Evolutionary conservation across 2,888 invertebrate species (phyloP).

Genomic region (Polylopha cassiicola): DNA sequence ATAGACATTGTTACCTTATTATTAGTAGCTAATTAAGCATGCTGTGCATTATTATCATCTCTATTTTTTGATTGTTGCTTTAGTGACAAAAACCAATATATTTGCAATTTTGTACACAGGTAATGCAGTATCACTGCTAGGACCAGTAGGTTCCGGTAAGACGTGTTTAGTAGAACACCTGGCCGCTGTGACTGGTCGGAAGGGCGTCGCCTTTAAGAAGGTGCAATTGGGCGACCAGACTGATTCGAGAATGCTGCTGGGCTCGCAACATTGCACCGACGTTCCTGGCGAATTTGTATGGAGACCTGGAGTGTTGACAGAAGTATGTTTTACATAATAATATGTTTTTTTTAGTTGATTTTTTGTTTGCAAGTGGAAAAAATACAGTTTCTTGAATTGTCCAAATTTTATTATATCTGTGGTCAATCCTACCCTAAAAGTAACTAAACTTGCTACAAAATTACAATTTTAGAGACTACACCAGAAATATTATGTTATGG

Average conservation of each 20-base stretch:
- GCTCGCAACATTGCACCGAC: conserved; percentile 96
- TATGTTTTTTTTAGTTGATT: too few species aligned
- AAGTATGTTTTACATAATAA: conserved; percentile 63
- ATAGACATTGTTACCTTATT: background rate
- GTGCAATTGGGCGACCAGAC: conserved; percentile 98
- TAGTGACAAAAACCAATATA: background rate
- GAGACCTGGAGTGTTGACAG: conserved; percentile 96
- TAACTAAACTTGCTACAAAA: too few species aligned
- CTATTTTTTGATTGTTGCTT: background rate
- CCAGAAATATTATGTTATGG: too few species aligned
- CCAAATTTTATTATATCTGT: too few species aligned
- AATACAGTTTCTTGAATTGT: too few species aligned
- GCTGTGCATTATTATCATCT: too few species aligned
- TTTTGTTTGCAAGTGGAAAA: too few species aligned
- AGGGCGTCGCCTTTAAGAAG: conserved; percentile 78
- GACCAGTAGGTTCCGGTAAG: conserved; percentile 97
- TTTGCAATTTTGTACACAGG: conserved; percentile 39
- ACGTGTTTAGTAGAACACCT: conserved; percentile 92
- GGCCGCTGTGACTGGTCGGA: conserved; percentile 86
- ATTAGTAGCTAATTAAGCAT: too few species aligned
- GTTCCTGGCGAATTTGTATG: conserved; percentile 98
- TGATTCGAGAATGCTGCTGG: conserved; percentile 95
- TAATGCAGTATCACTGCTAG: conserved; percentile 85
- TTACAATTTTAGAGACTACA: too few species aligned
- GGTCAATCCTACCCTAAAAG: too few species aligned